phyloP scores from a whole-genome alignment of 2,888 invertebrate species.

The Imbricaverruca yamaguchii region DNA sequence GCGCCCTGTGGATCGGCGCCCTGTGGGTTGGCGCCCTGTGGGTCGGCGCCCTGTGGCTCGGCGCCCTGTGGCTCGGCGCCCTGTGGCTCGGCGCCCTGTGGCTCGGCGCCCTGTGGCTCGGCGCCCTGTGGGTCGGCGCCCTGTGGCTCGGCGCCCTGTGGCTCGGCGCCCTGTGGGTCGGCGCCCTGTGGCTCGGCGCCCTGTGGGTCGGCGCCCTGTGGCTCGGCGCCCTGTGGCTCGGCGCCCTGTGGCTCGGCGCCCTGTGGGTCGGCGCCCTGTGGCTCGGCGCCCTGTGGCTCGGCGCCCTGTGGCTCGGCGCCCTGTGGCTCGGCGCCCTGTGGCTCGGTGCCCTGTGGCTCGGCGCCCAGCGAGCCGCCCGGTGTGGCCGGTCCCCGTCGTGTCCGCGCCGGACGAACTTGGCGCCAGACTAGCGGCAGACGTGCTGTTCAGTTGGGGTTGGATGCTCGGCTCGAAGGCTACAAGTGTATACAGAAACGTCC shows the following conservation, averaged over 20 bases:
- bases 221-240: constrained; percentile 28
- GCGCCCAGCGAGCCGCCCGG: too few species aligned
- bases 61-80: constrained; percentile 33
- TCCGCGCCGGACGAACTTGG: too few species aligned
- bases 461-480: too few species aligned
- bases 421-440: too few species aligned
- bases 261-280: constrained; percentile 28
- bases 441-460: too few species aligned
- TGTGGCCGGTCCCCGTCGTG: too few species aligned
- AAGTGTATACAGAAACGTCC: too few species aligned
- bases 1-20: constrained; percentile 30
- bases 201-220: constrained; percentile 28
- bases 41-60: constrained; percentile 28
- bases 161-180: constrained; percentile 28
- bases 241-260: constrained; percentile 33
- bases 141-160: constrained; percentile 28
- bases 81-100: constrained; percentile 28
- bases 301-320: constrained; percentile 33
- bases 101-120: constrained; percentile 28
- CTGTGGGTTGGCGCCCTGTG: constrained; percentile 33
- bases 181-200: constrained; percentile 33
- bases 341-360: constrained; percentile 28
- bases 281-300: constrained; percentile 28
- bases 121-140: constrained; percentile 33
- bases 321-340: constrained; percentile 28